phyloP scores from a whole-genome alignment of 2,888 invertebrate genomes.

The Mimachlamys varia region DNA sequence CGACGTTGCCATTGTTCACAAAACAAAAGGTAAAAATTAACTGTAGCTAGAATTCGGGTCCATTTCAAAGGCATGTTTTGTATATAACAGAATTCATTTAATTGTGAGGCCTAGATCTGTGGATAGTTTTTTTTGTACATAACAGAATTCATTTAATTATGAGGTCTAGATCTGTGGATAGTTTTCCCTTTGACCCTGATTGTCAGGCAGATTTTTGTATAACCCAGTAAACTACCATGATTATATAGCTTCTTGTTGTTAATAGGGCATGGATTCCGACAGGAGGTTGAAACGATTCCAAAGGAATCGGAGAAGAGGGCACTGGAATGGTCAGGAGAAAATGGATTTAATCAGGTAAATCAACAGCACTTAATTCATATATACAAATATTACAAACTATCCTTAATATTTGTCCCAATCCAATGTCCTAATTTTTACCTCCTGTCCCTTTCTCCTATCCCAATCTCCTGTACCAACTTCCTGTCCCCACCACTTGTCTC shows the following conservation, averaged over 20 bases:
- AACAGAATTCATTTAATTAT: too few species aligned
- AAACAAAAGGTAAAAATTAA: conserved; percentile 75
- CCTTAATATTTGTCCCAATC: too few species aligned
- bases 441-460: too few species aligned
- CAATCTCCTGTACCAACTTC: too few species aligned
- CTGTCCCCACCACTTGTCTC: too few species aligned
- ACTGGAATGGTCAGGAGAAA: conserved; percentile 74
- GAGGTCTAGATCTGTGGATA: too few species aligned
- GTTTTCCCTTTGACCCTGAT: background rate
- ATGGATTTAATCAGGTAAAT: conserved; percentile 75
- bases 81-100: too few species aligned
- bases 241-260: background rate
- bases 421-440: too few species aligned
- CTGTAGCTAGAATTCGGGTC: background rate
- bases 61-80: too few species aligned
- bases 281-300: conserved; percentile 73
- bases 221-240: background rate
- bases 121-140: too few species aligned
- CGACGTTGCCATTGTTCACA: conserved; percentile 72
- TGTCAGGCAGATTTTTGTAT: too few species aligned
- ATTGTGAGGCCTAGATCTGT: too few species aligned
- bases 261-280: conserved; percentile 71
- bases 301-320: conserved; percentile 71
- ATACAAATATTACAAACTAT: background rate
- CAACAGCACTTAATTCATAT: background rate